These are phyloP conservation scores for Zalophus californianus DNA, from an alignment of 2,797 vertebrate species.

Conservation along the genomic window DNA sequence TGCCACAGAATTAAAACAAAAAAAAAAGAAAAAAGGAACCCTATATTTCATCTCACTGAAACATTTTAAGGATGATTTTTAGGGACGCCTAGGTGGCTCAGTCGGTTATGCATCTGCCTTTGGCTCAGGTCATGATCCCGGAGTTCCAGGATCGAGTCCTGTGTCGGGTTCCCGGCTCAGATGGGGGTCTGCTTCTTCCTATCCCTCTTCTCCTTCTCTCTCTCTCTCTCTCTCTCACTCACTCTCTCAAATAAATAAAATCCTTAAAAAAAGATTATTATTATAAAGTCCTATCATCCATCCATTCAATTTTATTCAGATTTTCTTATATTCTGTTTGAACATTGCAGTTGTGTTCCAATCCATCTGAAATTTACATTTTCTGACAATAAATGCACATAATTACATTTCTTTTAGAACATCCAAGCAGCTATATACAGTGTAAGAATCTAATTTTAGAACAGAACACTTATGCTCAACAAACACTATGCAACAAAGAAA, in stretches of 20 bases:
- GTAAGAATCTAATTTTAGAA: slow-evolving; percentile 77
- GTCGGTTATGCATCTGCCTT: background rate
- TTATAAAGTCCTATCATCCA: background rate
- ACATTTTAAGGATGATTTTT: background rate
- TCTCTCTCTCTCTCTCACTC: too few species aligned
- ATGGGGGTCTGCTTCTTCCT: background rate
- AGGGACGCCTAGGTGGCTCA: background rate
- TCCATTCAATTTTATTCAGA: background rate
- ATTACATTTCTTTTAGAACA: background rate
- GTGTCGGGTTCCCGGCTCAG: background rate
- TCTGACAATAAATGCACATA: slow-evolving; percentile 45
- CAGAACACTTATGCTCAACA: slow-evolving; percentile 74
- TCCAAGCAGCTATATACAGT: slow-evolving; percentile 57
- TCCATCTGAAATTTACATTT: slow-evolving; percentile 66
- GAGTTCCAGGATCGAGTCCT: background rate
- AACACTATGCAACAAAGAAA: slow-evolving; percentile 74
- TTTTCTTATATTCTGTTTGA: slow-evolving; percentile 49
- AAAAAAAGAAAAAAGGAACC: background rate
- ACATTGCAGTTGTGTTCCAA: background rate
- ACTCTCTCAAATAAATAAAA: background rate
- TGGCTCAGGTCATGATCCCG: background rate
- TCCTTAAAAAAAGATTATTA: background rate
- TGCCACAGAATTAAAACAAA: background rate
- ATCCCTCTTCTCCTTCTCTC: background rate
- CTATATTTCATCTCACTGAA: background rate